Base-by-base conservation (phyloP, 2,888 invertebrate species). In the Gandaritis pyraliata region DNA sequence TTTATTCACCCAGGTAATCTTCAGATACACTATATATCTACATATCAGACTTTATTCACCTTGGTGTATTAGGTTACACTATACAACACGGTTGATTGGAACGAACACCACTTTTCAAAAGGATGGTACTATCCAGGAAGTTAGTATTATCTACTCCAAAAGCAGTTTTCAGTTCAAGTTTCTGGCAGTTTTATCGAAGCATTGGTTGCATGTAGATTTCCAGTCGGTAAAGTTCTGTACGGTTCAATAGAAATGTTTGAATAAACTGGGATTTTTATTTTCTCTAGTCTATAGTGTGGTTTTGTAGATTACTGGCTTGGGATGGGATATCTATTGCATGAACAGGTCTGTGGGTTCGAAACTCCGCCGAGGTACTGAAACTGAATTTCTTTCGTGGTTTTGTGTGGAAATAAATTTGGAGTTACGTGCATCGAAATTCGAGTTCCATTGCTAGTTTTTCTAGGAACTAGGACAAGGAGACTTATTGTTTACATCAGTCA, bases 251-350 rank as follows among this genome's bases (percentile, higher is more conserved):
- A 60, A 61, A 67, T 61, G 63, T 63, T 53, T 43, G 29, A 33
- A 57, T 61, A 68, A 65, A 63, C 55, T 7, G 15, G 36, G 58
- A 41, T 55, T 63, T 63, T 58, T 54, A 55, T 58, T 55, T 52
- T 41, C 47, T 8, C 36, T 30, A 45, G n/a, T 23, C 47, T 53
- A 41, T n/a, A 33, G 43, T 58, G 50, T 55, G 47, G 55, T 41
- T 55, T 48, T 46, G 36, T 51, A 63, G 51, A 58, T 63, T 51
- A 62, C 56, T 36, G 43, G 29, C 39, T 23, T 47, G 51, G 30
- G 43, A 15, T 45, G 15, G 23, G 12, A 46, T 62, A 57, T 41
- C 16, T 43, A 38, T 38, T 18, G 33, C 36, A 43, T 36, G 38
- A 56, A 56, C 47, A 30, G 52, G 52, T n/a, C 43, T 57, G 43